Evolutionary conservation across 2,113 vertebrate species (phyloP).

Genomic region (Cephalopholis sonnerati): DNA sequence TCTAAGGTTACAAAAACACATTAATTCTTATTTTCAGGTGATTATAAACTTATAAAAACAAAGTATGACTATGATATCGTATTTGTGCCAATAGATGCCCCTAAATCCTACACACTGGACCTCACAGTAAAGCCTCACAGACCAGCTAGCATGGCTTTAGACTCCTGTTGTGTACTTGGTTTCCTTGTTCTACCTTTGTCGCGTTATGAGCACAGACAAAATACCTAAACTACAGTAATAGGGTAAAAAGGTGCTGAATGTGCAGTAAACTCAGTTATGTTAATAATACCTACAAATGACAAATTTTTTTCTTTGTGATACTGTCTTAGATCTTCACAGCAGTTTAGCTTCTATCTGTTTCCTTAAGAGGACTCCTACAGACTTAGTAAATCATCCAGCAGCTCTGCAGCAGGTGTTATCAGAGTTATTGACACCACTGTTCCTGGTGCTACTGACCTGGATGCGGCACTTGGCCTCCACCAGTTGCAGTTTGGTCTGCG

Average conservation of each 20-base stretch:
- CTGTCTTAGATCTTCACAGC: neutral
- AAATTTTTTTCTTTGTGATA: neutral
- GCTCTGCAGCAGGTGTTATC: too few species aligned
- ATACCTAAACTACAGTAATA: neutral
- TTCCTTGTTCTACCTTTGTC: neutral
- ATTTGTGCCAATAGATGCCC: too few species aligned
- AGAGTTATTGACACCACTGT: neutral
- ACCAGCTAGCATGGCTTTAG: neutral
- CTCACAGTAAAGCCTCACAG: neutral
- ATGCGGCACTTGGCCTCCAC: slow-evolving; percentile 99
- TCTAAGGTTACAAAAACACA: too few species aligned
- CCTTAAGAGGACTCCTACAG: neutral
- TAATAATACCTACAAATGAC: neutral
- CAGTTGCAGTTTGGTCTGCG: slow-evolving; percentile 99
- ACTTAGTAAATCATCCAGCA: neutral
- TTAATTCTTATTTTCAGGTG: too few species aligned
- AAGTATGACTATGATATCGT: too few species aligned
- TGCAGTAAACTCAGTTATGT: neutral
- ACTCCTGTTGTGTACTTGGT: neutral
- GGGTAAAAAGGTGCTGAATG: neutral
- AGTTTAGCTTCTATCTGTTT: neutral
- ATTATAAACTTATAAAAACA: too few species aligned
- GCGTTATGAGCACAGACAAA: neutral
- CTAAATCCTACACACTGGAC: too few species aligned
- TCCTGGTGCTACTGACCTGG: slow-evolving; percentile 86